Base-by-base conservation (phyloP, 2,113 vertebrate species). In the Muscicapa adusta region DNA sequence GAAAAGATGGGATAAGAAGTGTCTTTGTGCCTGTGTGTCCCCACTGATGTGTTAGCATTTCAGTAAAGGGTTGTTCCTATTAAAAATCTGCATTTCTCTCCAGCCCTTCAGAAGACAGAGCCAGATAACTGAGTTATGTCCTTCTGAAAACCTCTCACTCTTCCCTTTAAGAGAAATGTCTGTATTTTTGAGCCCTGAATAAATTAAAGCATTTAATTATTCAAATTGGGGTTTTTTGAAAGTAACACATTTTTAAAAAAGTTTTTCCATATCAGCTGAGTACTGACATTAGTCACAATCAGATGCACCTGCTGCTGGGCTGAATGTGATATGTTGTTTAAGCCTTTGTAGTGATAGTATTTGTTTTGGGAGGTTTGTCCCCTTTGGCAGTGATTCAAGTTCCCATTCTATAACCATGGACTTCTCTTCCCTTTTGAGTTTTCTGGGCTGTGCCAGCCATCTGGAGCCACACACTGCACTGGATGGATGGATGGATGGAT, bases 321-420 rank as follows among this genome's bases (percentile, higher is more conserved):
- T 86, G 72, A 85, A 72, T 15, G 28, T 16, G 43, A 42, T 22
- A 16, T n/a, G 85, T 80, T 71, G 5, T 58, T 73, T 48, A 83
- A 68, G 36, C 3, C 15, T 47, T 14, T 36, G 24, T 23, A 70
- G 12, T 18, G 31, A 47, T 12, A 51, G 3, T 26, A 48, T 63
- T 93, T 92, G 31, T 70, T 73, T 38, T 9, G 42, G 33, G 47
- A 76, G 10, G 2, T 22, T 66, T 83, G 51, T 66, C 18, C 3
- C 10, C 13, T 56, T 47, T 24, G 22, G 38, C 42, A 38, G 33
- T 0, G 7, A 25, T 68, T 29, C 36, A 38, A 25, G 54, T 57
- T 65, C 29, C 60, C 63, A 45, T 5, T 11, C n/a, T 0, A 0
- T 43, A 61, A 26, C 45, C 71, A 29, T 15, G 6, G 53, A 68